Evolutionary conservation across 2,113 vertebrate species (phyloP), one percentile per base, ranked within the genome.

Genomic region (Anhinga anhinga): DNA sequence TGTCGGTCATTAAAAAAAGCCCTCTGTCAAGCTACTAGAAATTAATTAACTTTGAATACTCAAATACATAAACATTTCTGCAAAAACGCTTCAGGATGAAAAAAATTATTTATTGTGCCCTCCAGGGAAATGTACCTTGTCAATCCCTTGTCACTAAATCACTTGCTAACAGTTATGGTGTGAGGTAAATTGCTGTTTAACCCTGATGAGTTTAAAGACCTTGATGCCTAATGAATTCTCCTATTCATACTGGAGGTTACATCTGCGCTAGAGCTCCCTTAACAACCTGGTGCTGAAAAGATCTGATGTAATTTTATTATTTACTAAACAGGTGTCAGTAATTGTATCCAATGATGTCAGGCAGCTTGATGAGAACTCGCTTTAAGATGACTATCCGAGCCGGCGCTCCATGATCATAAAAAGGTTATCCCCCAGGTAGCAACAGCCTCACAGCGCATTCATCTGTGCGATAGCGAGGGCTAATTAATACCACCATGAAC

Each of bases 11-110:
- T 93, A 66, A 77, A 97, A 86, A 61, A 92, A 61, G 45, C 73
- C 82, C 95, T 93, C 96, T 97, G 97, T 97, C 97, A 96, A 94
- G 92, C 95, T 97, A 92, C 95, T 97, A 91, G 90, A 97, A 98
- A 97, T 94, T 93, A 97, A 98, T 98, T 97, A 97, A 92, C 95
- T 95, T 97, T 80, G 97, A 94, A 88, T 92, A 95, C 90, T 96
- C 89, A 82, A 86, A 91, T 95, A 95, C 93, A 97, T 93, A 98
- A 98, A 97, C 83, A 97, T 96, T 97, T 92, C 93, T 86, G 78
- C 56, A 91, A 94, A 97, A 98, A 94, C 13, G 59, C 52, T 97
- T 95, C 9, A 14, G 92, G 79, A 93, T 59, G 59, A 80, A 93
- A 91, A 93, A 89, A 74, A 82, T 13, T 90, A 76, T 96, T 95